Percentiles rank a stretch among this genome's conserved stretches.
phyloP scores from a whole-genome alignment of 2,888 invertebrate species.

The Theretra japonica region DNA sequence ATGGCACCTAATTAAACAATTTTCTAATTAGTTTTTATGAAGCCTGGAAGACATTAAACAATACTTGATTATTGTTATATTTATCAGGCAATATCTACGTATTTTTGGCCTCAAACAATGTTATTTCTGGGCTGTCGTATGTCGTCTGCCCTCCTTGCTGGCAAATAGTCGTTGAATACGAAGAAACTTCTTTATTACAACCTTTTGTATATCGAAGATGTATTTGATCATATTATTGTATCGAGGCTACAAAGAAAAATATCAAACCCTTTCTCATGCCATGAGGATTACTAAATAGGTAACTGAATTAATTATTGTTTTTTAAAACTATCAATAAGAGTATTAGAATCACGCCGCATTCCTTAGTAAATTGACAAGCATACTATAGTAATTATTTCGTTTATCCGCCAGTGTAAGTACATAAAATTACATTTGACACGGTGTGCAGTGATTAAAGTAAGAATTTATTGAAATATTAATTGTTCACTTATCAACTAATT shows the following conservation, averaged over 20 bases:
- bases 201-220: neutral
- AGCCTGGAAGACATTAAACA: neutral
- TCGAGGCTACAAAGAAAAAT: neutral
- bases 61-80: neutral
- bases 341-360: neutral
- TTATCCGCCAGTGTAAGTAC: neutral
- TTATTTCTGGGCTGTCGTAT: neutral
- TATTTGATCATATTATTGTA: neutral
- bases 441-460: conserved; percentile 12
- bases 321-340: no score
- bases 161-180: neutral
- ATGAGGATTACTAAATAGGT: no score
- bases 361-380: neutral
- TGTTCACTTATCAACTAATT: conserved; percentile 9
- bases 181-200: no score
- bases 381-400: neutral
- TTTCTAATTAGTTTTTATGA: neutral
- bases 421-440: neutral
- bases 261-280: no score
- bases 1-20: no score
- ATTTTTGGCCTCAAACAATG: neutral
- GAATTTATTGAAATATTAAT: conserved; percentile 7
- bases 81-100: neutral
- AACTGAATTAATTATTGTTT: no score
- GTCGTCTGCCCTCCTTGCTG: neutral